These are phyloP conservation scores for Drosophila infuscata DNA, from an alignment of 2,888 invertebrate genomes.

Conservation along the genomic window DNA sequence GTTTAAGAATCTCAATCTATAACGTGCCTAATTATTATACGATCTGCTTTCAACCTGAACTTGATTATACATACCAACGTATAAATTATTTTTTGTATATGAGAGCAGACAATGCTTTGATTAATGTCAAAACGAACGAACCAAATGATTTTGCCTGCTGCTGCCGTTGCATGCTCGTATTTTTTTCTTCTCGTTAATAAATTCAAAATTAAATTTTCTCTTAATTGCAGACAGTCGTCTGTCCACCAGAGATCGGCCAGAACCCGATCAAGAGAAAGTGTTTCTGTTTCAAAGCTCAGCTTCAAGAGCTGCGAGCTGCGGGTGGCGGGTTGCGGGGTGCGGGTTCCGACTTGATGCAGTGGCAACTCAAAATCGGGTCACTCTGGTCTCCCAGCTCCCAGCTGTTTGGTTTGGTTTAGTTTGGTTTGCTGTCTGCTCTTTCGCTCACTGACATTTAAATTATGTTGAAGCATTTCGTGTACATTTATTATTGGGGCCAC, in stretches of 20 bases:
- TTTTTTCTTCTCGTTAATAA: conserved; percentile 62
- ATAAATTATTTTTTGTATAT: conserved; percentile 42
- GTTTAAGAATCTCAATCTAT: conserved; percentile 53
- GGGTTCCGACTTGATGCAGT: conserved; percentile 42
- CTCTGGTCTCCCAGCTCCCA: conserved; percentile 33
- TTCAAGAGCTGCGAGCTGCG: conserved; percentile 34
- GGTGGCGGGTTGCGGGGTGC: conserved; percentile 16
- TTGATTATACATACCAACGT: conserved; percentile 44
- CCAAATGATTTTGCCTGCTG: conserved; percentile 49
- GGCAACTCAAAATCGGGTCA: conserved; percentile 61
- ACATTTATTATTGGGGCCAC: conserved; percentile 51
- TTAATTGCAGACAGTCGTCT: conserved; percentile 70
- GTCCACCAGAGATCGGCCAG: conserved; percentile 40
- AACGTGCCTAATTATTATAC: conserved; percentile 57
- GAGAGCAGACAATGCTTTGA: conserved; percentile 57
- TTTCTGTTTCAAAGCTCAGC: conserved; percentile 57
- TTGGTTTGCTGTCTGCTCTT: conserved; percentile 42
- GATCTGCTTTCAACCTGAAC: conserved; percentile 44
- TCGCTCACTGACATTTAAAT: conserved; percentile 75
- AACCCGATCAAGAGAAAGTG: conserved; percentile 75
- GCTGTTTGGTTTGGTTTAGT: conserved; percentile 32
- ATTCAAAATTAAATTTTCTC: conserved; percentile 80
- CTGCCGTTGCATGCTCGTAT: conserved; percentile 19
- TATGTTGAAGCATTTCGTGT: conserved; percentile 58
- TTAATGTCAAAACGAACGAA: conserved; percentile 72